Conservation (phyloP, 2,113 vertebrate species). For the Elephantulus edwardii region DNA sequence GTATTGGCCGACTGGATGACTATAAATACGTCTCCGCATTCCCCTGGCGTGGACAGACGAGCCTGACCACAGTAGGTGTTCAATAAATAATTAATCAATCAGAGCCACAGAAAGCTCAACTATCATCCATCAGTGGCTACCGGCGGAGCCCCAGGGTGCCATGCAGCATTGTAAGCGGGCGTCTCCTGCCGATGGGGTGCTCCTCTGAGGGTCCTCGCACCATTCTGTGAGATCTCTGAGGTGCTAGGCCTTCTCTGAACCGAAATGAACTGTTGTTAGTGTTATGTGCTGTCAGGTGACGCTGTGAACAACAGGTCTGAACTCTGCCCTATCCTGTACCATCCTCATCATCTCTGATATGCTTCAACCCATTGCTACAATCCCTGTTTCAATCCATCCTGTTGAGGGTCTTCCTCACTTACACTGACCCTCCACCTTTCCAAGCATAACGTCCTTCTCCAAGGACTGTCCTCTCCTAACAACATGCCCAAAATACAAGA, state of each 20-base stretch:
- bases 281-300: no score
- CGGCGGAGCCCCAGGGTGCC: constrained; percentile 2
- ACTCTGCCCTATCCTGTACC: no score
- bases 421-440: no score
- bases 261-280: no score
- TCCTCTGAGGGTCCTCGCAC: background rate
- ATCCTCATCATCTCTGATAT: no score
- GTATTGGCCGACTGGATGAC: background rate
- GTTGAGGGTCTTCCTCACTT: no score
- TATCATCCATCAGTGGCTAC: background rate
- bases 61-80: background rate
- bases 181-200: background rate
- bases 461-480: no score
- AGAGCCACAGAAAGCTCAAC: constrained; percentile 36
- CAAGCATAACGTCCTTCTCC: no score
- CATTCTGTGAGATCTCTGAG: background rate
- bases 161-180: background rate
- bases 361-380: no score
- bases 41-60: background rate
- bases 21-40: background rate
- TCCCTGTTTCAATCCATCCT: no score
- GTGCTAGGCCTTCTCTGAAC: background rate
- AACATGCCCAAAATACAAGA: no score
- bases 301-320: no score
- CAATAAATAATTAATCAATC: constrained; percentile 57